Conservation (phyloP, 2,113 vertebrate species). For the Actenoides hombroni region DNA sequence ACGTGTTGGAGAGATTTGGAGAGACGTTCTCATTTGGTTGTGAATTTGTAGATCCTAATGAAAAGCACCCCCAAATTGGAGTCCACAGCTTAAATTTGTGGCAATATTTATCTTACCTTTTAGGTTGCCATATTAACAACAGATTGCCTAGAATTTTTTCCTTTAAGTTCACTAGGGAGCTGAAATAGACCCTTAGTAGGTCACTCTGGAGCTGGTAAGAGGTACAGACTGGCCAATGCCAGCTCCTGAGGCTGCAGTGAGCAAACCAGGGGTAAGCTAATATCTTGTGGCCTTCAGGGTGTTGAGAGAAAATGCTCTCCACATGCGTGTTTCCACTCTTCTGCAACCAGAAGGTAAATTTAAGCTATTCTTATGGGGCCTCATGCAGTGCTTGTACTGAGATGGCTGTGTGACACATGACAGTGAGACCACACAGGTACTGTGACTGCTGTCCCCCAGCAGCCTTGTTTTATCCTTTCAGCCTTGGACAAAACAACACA, state of each 20-base stretch:
- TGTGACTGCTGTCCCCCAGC: not conserved
- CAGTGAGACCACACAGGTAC: constrained; percentile 27
- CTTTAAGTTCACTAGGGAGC: not conserved
- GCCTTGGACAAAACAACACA: constrained; percentile 41
- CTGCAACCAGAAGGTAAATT: not conserved
- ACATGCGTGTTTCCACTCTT: not conserved
- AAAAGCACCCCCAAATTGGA: not conserved
- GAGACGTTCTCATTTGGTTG: not conserved
- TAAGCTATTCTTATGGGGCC: not conserved
- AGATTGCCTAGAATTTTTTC: not conserved
- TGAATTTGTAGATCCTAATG: not conserved
- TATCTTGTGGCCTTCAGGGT: not conserved
- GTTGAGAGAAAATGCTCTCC: not conserved
- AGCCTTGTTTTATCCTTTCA: not conserved
- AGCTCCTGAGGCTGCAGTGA: not conserved
- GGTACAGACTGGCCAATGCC: not conserved
- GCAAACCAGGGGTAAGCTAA: not conserved
- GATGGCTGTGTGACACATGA: not conserved
- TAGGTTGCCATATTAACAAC: not conserved
- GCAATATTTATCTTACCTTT: not conserved
- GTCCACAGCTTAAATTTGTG: not conserved
- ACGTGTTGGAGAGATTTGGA: rapidly evolving
- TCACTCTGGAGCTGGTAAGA: not conserved
- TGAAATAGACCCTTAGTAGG: not conserved
- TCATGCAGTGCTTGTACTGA: rapidly evolving